Base-by-base conservation (phyloP, 2,888 invertebrate genomes). In the Drosophila nr. perissopoda region DNA sequence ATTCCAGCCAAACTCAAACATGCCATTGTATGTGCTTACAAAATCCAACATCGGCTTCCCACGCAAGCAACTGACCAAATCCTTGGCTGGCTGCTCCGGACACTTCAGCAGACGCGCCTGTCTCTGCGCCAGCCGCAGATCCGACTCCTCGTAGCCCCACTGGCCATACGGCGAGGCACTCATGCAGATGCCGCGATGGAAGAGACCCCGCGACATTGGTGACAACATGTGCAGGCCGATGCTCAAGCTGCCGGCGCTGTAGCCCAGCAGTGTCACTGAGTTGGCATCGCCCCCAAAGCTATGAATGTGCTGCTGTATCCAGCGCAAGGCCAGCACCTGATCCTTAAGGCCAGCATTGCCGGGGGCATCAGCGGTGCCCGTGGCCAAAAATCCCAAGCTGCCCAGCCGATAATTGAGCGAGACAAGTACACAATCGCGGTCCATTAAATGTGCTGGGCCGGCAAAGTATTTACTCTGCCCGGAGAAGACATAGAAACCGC, bases 321-420 rank as follows among this genome's bases (percentile, higher is more conserved):
- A 96, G 79, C 94, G 94, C 56, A 96, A 91, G 0, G 95, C 96
- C 1, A 93, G 90, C 2, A 96, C 95, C 92, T 96, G 96, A 91
- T 96, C 96, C 87, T 96, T 96, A 53, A 96, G 91, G 0, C 95
- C 96, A 51, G 95, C 94, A 91, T 96, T 96, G 6, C 96, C 96
- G 0, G 96, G 95, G 0, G 95, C 95, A 27, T 94, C 93, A 25
- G 94, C 93, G 64, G 95, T 95, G 0, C 95, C 96, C 0, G 95
- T 95, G 76, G 95, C 95, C 54, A 95, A 85, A 89, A 95, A 95
- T 8, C 95, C 95, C 93, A 92, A 73, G 0, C 89, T 83, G 5
- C 91, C 92, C 36, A 96, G 91, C 2, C 96, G 93, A 90, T 95
- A 96, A 91, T 96, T 95, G 31, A 95, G 91, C 0, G 95, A 94